A percentile compares a stretch with the other conserved stretches of the same genome.
phyloP scores from a whole-genome alignment of 2,113 vertebrate species.

The Theristicus caerulescens region DNA sequence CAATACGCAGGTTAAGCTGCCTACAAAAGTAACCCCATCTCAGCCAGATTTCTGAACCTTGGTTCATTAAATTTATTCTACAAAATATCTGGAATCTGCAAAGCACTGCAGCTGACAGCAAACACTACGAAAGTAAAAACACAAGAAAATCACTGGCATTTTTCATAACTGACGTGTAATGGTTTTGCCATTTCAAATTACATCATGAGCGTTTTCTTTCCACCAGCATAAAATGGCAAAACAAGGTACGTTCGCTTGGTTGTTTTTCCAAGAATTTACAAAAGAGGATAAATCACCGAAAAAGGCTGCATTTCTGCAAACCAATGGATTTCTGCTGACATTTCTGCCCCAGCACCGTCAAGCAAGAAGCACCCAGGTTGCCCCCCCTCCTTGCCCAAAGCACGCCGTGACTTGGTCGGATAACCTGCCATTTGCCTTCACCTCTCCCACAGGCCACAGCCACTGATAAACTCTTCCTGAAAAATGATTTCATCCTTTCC shows the following conservation, averaged over 20 bases:
- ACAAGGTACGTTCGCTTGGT: background rate
- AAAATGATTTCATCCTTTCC: background rate
- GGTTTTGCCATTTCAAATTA: constrained; percentile 4
- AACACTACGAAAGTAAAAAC: background rate
- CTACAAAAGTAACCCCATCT: background rate
- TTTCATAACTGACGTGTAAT: background rate
- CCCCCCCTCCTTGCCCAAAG: background rate
- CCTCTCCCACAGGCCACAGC: background rate
- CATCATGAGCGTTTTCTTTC: background rate
- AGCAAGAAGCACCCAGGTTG: background rate
- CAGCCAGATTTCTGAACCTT: background rate
- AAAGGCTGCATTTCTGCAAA: background rate
- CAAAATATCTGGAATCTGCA: background rate
- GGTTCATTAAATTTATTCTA: background rate
- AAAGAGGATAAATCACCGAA: background rate
- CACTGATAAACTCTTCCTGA: background rate
- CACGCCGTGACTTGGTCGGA: background rate
- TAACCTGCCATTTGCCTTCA: background rate
- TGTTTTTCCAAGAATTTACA: background rate
- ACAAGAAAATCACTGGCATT: background rate
- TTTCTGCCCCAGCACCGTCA: background rate
- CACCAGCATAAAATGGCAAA: background rate
- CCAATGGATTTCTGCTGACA: fast-evolving
- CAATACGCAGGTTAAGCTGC: background rate
- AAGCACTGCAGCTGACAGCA: background rate